Conservation (phyloP, 1,140 invertebrate species). For the Eueides isabella region DNA sequence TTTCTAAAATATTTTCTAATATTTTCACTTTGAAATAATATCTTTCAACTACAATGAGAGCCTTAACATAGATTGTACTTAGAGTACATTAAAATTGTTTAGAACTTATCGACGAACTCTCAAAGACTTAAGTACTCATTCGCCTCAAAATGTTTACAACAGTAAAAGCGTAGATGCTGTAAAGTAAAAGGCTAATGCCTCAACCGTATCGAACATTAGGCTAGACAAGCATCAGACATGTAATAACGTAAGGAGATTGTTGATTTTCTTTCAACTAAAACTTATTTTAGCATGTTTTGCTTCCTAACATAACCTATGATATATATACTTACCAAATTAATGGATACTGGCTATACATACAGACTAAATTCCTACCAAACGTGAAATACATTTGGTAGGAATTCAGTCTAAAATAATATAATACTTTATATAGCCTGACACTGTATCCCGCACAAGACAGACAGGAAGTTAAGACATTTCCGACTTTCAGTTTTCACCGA, state of each 20-base stretch:
- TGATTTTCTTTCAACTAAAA: neutral
- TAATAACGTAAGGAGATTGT: neutral
- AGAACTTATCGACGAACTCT: slow-evolving; percentile 28
- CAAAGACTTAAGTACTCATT: slow-evolving; percentile 30
- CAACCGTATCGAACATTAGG: slow-evolving; percentile 5
- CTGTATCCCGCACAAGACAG: no score
- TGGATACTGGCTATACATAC: no score
- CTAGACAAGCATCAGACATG: slow-evolving; percentile 5
- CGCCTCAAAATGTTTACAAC: slow-evolving; percentile 27
- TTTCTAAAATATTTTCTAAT: neutral
- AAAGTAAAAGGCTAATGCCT: slow-evolving; percentile 22
- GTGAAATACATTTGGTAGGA: no score
- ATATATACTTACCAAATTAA: no score
- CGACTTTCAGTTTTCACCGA: no score
- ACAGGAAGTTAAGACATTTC: no score
- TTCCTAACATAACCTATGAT: no score
- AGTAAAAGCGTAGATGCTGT: slow-evolving; percentile 32
- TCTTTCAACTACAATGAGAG: neutral
- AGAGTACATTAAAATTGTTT: slow-evolving; percentile 21
- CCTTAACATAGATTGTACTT: slow-evolving; percentile 24
- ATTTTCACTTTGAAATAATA: neutral
- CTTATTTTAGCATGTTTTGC: neutral
- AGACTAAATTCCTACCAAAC: no score
- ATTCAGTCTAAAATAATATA: no score
- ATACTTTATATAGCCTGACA: no score